Conservation (phyloP, 2,113 vertebrate genomes). For the Trogon surrucura region DNA sequence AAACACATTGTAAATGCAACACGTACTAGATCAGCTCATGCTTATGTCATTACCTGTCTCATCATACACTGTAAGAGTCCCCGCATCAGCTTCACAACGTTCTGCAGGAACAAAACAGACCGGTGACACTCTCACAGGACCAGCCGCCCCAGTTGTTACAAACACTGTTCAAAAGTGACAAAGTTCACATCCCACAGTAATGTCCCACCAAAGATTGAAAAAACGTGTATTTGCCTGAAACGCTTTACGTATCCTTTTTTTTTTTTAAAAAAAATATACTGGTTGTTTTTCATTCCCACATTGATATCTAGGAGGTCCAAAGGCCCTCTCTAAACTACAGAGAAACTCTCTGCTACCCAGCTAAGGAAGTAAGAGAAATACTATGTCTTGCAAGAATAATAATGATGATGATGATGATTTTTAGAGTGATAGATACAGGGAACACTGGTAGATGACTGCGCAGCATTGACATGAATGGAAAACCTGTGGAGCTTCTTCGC, state of each 20-base stretch:
- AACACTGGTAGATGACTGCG: not conserved
- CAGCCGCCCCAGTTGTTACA: not conserved
- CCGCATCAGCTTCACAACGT: constrained; percentile 98
- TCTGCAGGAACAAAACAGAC: constrained; percentile 80
- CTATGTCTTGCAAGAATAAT: not conserved
- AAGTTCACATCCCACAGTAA: not conserved
- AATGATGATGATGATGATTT: not conserved
- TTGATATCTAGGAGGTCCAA: not conserved
- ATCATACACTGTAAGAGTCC: constrained; percentile 98
- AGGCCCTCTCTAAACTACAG: not conserved
- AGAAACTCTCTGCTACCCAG: not conserved
- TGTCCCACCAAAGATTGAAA: not conserved
- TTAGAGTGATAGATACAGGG: not conserved
- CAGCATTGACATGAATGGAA: not conserved
- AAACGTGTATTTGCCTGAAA: accelerated
- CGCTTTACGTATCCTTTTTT: not conserved
- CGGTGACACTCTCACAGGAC: not conserved
- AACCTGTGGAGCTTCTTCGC: not conserved
- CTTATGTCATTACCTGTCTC: constrained; percentile 87
- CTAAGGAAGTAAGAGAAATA: not conserved
- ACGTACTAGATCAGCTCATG: not conserved
- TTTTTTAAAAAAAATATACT: not conserved
- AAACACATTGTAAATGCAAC: not conserved
- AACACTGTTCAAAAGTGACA: not conserved
- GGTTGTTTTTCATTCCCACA: not conserved